phyloP scores from a whole-genome alignment of 2,113 vertebrate species.

The Corythornis cristatus region DNA sequence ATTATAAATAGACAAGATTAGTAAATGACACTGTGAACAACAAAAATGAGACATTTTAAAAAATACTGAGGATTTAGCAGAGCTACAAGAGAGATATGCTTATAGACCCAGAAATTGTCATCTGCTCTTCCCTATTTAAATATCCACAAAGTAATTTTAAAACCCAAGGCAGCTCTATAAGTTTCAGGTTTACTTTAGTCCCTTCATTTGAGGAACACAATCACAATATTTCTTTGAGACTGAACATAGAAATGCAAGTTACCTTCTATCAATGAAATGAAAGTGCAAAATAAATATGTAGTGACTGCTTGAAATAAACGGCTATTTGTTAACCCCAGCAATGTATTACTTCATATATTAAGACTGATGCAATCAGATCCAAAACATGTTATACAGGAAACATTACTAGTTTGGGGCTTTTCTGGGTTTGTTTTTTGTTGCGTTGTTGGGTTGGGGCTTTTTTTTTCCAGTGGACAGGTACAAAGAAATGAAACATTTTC shows the following conservation, averaged over 20 bases:
- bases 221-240: constrained; percentile 81
- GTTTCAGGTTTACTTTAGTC: constrained; percentile 75
- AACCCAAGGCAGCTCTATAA: neutral
- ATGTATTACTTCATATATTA: neutral
- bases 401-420: neutral
- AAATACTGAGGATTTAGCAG: neutral
- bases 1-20: neutral
- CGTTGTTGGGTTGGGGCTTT: neutral
- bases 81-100: neutral
- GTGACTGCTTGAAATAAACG: neutral
- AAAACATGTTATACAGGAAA: neutral
- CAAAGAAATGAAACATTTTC: neutral
- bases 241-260: constrained; percentile 78
- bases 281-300: neutral
- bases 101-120: neutral
- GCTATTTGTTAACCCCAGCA: neutral
- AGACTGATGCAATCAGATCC: neutral
- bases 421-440: neutral
- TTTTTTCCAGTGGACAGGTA: neutral
- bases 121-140: neutral
- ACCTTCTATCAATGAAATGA: neutral
- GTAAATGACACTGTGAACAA: neutral
- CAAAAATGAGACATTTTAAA: neutral
- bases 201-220: constrained; percentile 77
- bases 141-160: neutral